These are phyloP conservation scores for Fragum whitleyi DNA, from an alignment of 2,888 invertebrate species.

Conservation along the genomic window DNA sequence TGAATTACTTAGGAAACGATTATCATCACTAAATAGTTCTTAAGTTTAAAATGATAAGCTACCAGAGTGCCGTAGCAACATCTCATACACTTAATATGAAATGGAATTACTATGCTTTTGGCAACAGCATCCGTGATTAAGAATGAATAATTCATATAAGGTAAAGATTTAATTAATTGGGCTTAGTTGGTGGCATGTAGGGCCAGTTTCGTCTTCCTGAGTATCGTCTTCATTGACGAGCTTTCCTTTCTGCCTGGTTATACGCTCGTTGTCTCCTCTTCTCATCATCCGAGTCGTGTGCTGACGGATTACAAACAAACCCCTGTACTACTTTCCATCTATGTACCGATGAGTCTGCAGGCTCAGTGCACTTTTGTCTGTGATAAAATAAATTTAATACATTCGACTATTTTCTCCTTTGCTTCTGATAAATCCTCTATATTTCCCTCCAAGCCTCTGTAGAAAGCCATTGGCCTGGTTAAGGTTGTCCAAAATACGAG, in stretches of 20 bases:
- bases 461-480: neutral
- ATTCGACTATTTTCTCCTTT: neutral
- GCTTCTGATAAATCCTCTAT: neutral
- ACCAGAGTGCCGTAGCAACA: no score
- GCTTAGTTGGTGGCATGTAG: neutral
- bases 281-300: neutral
- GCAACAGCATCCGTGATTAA: no score
- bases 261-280: neutral
- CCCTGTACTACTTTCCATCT: neutral
- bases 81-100: no score
- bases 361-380: no score
- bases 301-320: neutral
- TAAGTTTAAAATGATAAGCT: no score
- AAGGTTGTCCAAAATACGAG: no score
- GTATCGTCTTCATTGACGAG: neutral
- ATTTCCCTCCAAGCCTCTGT: neutral
- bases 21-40: no score
- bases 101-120: no score
- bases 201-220: slow-evolving; percentile 9
- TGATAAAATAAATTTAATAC: no score
- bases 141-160: no score
- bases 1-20: no score
- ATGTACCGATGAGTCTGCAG: neutral
- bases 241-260: neutral
- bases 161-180: no score